Evolutionary conservation across 1,140 invertebrate species (phyloP), one percentile per base, ranked within the genome.

Genomic region (Apis dorsata): DNA sequence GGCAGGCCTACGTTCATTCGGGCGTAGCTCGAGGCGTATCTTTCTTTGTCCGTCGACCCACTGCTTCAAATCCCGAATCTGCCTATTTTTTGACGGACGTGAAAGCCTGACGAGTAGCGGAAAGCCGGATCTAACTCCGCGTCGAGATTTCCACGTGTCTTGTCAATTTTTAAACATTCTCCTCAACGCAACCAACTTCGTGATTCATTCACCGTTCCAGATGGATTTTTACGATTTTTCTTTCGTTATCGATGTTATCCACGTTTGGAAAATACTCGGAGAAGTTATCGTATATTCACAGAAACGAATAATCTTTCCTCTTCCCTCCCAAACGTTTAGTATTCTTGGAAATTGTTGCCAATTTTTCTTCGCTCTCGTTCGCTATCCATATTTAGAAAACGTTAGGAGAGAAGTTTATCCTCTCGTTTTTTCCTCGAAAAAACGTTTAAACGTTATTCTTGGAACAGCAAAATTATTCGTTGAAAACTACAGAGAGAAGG

Each of bases 121-220:
- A 85, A 86, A 86, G 79, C 84, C 85, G 85, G 65, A 77, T 73
- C 60, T 55, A 75, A 59, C 77, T 59, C 24, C 75, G 21, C 72
- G 49, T 70, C 70, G 79, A 76, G 74, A 78, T 85, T 81, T 81
- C 59, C 79, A 51, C 79, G 65, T 60, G 74, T 86, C 70, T 72
- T 86, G 81, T 86, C 80, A 86, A 86, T 83, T 82, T 86, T 79
- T 74, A 65, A 69, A 34, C 65, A 79, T 86, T 57, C 75, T 66
- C 24, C 60, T 72, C 55, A 34, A 57, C 34, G 34, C 60, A 53
- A 28, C 49, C 7, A n/a, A 59, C 17, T 17, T n/a, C 49, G 34
- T 0, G 34, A 44, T 44, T 44, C 34, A 44, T 44, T 7, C 34
- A 7, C 34, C 34, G 34, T 44, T 44, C 5, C 34, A 7, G 34